Percentiles rank a stretch among this genome's conserved stretches.
phyloP scores from a whole-genome alignment of 2,113 vertebrate genomes.

The Trochalopteron elliotii region DNA sequence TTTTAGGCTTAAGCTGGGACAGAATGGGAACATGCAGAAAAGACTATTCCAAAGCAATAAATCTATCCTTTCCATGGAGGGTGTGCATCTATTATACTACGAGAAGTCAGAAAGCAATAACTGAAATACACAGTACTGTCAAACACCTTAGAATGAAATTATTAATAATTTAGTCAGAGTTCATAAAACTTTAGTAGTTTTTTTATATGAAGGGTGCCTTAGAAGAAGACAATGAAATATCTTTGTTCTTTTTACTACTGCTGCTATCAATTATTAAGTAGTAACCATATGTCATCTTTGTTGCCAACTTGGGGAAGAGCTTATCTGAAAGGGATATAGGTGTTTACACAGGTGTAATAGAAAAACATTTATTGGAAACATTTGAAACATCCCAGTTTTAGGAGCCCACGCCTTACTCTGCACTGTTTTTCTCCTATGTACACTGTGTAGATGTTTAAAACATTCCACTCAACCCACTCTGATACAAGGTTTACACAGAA shows the following conservation, averaged over 20 bases:
- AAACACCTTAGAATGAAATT: background rate
- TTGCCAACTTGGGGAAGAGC: background rate
- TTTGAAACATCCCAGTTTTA: background rate
- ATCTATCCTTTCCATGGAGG: background rate
- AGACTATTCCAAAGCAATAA: background rate
- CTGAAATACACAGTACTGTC: background rate
- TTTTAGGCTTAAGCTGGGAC: background rate
- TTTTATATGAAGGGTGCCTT: background rate
- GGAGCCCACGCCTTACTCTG: background rate
- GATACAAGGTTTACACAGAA: background rate
- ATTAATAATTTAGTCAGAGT: constrained; percentile 5
- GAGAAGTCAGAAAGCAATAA: background rate
- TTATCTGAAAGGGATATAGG: background rate
- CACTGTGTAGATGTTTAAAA: background rate
- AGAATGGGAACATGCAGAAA: background rate
- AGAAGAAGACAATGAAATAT: background rate
- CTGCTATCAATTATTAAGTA: background rate
- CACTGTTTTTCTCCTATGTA: background rate
- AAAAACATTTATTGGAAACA: background rate
- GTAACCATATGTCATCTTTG: background rate
- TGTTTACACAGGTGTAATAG: background rate
- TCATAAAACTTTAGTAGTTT: background rate
- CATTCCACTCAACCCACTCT: background rate
- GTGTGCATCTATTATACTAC: background rate
- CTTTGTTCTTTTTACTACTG: background rate